Evolutionary conservation across 2,888 invertebrate species (phyloP), one percentile per base, ranked within the genome.

Genomic region (Ophion ventricosus): DNA sequence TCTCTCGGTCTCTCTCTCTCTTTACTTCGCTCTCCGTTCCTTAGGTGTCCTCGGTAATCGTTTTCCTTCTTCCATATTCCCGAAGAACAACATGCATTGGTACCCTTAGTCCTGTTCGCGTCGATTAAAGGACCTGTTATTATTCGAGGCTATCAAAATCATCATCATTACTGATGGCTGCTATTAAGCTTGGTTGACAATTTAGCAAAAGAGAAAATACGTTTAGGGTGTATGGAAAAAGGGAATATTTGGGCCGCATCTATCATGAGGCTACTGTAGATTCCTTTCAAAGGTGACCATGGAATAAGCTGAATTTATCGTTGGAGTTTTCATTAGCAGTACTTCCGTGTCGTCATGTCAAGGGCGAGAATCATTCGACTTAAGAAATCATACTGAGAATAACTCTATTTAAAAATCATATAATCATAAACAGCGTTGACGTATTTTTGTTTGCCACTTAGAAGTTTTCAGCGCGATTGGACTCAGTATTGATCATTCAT

Each of bases 1-100:
- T 84, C 59, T 35, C 57, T 64, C 75, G 29, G 35, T 69, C n/a
- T 74, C 29, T 29, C n/a, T 74, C 29, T 29, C 43, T 54, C 56
- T 74, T 23, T 25, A 8, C n/a, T 69, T 73, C 69, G 49, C 61
- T 43, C 64, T 70, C 35, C 63, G 43, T 35, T 35, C 40, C n/a
- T 29, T n/a, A 2, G 2, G 23, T 40, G 3, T 35, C 35, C 35
- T 35, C 35, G 8, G 35, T 35, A 8, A 49, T 26, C 23, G 14
- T 29, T 43, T n/a, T 49, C 57, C 35, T 25, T 11, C 25, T 56
- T 25, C 54, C 14, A 5, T 20, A 29, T 29, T 57, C 11, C n/a
- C 2, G 2, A 73, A 63, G 63, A 49, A 14, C 59, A 49, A 61
- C 49, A 59, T 14, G 23, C 26, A 17, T 49, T 2, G 17, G 0